Percentiles rank a stretch among this genome's conserved stretches.
phyloP scores from a whole-genome alignment of 2,113 vertebrate genomes.

The Nibea albiflora region DNA sequence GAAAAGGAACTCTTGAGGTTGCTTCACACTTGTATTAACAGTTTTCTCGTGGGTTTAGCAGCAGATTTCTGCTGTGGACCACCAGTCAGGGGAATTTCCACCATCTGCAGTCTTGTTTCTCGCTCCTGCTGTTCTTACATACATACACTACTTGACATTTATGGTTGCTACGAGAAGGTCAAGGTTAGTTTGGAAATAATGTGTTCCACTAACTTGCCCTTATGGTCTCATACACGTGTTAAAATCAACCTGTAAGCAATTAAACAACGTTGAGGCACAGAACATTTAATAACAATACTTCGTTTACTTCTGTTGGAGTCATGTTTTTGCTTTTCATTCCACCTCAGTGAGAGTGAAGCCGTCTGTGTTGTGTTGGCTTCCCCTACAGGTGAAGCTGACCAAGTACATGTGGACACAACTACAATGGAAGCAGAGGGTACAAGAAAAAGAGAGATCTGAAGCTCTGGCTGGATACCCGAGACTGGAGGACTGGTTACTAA shows the following conservation, averaged over 20 bases:
- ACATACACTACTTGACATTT: not conserved
- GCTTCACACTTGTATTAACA: constrained; percentile 13
- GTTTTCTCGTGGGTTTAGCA: not conserved
- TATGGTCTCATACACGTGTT: not conserved
- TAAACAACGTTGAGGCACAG: no score
- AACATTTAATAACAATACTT: no score
- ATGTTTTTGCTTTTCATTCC: no score
- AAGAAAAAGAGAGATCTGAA: constrained; percentile 79
- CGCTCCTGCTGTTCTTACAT: not conserved
- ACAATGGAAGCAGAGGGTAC: constrained; percentile 38
- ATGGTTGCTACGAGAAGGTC: not conserved
- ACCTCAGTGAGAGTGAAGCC: not conserved
- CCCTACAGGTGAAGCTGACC: constrained; percentile 36
- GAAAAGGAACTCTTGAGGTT: not conserved
- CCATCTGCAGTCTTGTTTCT: constrained; percentile 27
- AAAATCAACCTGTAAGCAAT: no score
- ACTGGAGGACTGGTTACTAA: constrained; percentile 89
- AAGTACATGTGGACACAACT: constrained; percentile 42
- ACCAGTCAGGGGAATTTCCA: constrained; percentile 45
- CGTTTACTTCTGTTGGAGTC: no score
- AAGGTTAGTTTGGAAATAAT: not conserved
- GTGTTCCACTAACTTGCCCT: not conserved
- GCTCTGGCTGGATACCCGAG: constrained; percentile 88
- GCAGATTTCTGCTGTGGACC: constrained; percentile 13
- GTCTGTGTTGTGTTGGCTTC: not conserved